phyloP scores from a whole-genome alignment of 2,113 vertebrate genomes.

The Ailuropoda melanoleuca region DNA sequence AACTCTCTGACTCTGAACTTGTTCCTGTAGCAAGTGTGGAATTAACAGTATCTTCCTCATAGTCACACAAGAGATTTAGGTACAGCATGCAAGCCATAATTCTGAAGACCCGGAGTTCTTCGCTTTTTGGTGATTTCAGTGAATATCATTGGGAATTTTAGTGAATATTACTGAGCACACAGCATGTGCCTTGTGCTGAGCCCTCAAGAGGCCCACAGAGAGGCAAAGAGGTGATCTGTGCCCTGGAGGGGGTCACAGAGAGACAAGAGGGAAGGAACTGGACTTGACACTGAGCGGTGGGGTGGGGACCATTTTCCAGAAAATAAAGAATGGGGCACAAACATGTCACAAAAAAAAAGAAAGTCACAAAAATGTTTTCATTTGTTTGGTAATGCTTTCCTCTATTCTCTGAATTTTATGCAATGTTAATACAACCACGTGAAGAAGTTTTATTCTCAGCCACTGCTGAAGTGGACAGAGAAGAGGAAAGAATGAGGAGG shows the following conservation, averaged over 20 bases:
- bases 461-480: not conserved
- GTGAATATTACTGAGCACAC: not conserved
- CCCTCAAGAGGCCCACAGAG: not conserved
- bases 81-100: not conserved
- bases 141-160: not conserved
- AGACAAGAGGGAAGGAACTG: not conserved
- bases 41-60: not conserved
- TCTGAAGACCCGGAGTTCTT: not conserved
- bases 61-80: no score
- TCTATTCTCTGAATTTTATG: constrained; percentile 45
- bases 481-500: constrained; percentile 15
- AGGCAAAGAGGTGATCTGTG: not conserved
- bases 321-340: not conserved
- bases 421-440: not conserved
- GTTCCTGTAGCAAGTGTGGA: not conserved
- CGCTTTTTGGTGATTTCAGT: not conserved
- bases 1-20: not conserved
- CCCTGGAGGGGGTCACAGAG: not conserved
- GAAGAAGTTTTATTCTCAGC: constrained; percentile 7
- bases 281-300: not conserved
- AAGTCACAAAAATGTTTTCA: not conserved
- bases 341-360: no score
- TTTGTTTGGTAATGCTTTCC: not conserved
- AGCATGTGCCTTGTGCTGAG: no score
- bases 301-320: not conserved